phyloP scores from a whole-genome alignment of 2,797 vertebrate species.

The Eulemur mongoz region DNA sequence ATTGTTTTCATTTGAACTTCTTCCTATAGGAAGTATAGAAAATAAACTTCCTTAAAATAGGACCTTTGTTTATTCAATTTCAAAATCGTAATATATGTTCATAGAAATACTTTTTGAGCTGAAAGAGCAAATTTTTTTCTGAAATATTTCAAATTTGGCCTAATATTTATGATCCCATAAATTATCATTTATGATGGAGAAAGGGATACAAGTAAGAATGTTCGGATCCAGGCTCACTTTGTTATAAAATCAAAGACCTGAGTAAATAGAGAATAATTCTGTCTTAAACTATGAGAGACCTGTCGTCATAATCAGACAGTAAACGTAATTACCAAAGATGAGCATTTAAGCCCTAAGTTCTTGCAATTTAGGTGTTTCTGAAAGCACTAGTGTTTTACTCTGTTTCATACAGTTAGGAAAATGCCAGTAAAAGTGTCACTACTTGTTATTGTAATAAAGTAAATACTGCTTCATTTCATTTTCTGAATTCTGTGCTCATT shows the following conservation, averaged over 20 bases:
- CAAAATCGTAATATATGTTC: background rate
- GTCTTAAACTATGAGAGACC: background rate
- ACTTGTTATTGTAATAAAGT: background rate
- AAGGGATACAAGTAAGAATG: background rate
- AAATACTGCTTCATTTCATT: background rate
- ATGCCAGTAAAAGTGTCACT: background rate
- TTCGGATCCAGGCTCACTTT: background rate
- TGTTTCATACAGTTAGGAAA: background rate
- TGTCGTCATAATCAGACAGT: background rate
- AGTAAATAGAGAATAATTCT: background rate
- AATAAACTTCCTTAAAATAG: background rate
- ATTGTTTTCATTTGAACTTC: background rate
- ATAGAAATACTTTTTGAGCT: conserved; percentile 11
- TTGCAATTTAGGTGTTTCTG: background rate
- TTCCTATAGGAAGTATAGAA: background rate
- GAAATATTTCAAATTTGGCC: background rate
- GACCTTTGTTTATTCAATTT: background rate
- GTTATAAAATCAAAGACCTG: background rate
- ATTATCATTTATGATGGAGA: background rate
- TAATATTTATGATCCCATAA: background rate
- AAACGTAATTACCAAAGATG: background rate
- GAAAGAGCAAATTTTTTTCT: background rate
- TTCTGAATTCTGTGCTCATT: conserved; percentile 1
- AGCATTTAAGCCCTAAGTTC: background rate
- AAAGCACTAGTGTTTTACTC: background rate